A percentile compares a stretch with the other conserved stretches of the same genome.
Evolutionary conservation across 1,140 invertebrate genomes (phyloP).

Genomic region (Drosophila varians): DNA sequence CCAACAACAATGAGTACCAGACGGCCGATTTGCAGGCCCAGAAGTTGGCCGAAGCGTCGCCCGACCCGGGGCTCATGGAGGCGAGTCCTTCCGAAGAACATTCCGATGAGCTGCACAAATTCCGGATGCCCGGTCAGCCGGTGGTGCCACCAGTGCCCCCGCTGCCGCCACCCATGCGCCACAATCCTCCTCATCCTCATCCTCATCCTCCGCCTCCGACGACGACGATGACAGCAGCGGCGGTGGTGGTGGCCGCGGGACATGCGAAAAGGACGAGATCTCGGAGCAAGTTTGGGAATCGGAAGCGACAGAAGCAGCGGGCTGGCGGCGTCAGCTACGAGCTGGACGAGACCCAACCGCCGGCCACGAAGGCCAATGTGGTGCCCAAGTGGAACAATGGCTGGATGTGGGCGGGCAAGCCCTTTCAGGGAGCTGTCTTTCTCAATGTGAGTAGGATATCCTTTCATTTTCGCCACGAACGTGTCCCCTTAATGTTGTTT

Average conservation of each 20-base stretch:
- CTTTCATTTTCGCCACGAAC: too few relatives aligned
- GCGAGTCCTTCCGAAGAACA: constrained; percentile 39
- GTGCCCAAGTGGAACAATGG: constrained; percentile 94
- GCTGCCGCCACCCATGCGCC: constrained; percentile 17
- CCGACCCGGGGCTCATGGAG: neutral
- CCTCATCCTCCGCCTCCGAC: too few relatives aligned
- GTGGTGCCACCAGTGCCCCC: neutral
- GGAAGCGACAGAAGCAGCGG: constrained; percentile 71
- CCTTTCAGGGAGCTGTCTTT: constrained; percentile 93
- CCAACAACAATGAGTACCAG: constrained; percentile 77
- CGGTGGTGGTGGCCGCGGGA: constrained; percentile 9
- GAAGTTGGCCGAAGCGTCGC: constrained; percentile 37
- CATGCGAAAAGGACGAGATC: constrained; percentile 70
- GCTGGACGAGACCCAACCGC: constrained; percentile 71
- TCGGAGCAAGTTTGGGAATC: constrained; percentile 76
- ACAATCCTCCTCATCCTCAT: too few relatives aligned
- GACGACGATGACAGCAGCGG: too few relatives aligned
- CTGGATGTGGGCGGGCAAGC: constrained; percentile 95
- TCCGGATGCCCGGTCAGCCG: constrained; percentile 50
- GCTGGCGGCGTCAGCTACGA: constrained; percentile 72
- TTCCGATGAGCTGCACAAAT: constrained; percentile 69
- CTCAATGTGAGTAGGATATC: constrained; percentile 89
- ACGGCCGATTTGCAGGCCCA: constrained; percentile 64
- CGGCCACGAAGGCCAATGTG: constrained; percentile 84
- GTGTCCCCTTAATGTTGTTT: neutral